These are phyloP conservation scores for Discoglossus pictus DNA, from an alignment of 2,797 vertebrate genomes.

Conservation along the genomic window DNA sequence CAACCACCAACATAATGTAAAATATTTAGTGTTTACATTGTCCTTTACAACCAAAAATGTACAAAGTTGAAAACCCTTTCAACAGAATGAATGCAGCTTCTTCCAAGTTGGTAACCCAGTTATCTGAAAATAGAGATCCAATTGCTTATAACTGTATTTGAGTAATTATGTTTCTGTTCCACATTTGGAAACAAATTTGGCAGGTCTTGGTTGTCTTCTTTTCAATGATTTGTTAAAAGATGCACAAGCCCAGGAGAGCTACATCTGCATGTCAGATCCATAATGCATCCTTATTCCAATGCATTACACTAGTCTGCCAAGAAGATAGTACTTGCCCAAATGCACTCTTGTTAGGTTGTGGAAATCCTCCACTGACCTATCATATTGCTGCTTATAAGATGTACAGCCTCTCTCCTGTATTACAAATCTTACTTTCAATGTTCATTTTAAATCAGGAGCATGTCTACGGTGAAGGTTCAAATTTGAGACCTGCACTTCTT, in stretches of 20 bases:
- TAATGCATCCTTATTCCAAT: slow-evolving; percentile 14
- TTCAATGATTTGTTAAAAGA: neutral
- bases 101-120: no score
- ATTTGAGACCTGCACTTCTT: slow-evolving; percentile 67
- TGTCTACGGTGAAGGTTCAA: slow-evolving; percentile 63
- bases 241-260: neutral
- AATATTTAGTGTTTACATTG: no score
- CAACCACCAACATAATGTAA: no score
- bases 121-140: no score
- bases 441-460: slow-evolving; percentile 9
- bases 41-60: no score
- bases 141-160: no score
- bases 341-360: slow-evolving; percentile 16
- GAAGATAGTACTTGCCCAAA: neutral
- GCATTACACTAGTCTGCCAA: neutral
- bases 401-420: slow-evolving; percentile 9
- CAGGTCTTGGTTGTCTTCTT: no score
- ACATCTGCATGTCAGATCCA: neutral
- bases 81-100: no score
- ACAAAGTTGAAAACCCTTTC: no score
- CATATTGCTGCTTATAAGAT: slow-evolving; percentile 44
- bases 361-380: slow-evolving; percentile 30
- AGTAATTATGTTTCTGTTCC: no score
- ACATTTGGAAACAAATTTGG: no score
- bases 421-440: slow-evolving; percentile 10